These are phyloP conservation scores for Vollenhovia emeryi DNA, from an alignment of 1,140 invertebrate genomes.

Conservation along the genomic window DNA sequence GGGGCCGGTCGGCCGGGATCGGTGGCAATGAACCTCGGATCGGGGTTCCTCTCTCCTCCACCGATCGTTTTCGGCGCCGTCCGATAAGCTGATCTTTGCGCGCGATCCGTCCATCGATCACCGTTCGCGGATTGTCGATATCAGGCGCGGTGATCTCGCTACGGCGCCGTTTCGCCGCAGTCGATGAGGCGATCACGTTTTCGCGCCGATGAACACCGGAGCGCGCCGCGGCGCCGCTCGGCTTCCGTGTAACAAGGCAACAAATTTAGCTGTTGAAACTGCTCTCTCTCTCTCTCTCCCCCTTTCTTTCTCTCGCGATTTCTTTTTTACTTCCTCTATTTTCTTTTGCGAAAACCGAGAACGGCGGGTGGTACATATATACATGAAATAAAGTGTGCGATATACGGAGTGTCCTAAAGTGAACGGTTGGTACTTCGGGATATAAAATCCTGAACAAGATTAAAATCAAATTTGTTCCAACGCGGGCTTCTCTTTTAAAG, in stretches of 20 bases:
- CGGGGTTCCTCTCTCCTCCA: neutral
- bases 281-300: neutral
- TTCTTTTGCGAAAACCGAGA: neutral
- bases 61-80: neutral
- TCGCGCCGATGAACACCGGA: neutral
- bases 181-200: neutral
- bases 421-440: neutral
- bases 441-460: neutral
- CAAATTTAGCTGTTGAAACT: neutral
- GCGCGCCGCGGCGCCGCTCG: neutral
- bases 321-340: neutral
- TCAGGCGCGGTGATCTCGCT: slow-evolving; percentile 5
- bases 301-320: neutral
- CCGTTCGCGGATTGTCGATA: slow-evolving; percentile 19
- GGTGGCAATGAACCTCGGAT: slow-evolving; percentile 64
- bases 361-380: neutral
- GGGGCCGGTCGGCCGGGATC: slow-evolving; percentile 15
- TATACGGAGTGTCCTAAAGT: neutral
- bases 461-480: neutral
- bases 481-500: neutral
- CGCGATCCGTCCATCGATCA: slow-evolving; percentile 45
- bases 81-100: slow-evolving; percentile 11
- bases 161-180: neutral
- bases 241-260: neutral
- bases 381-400: neutral